Base-by-base conservation (phyloP, 2,113 vertebrate species). In the Corythoichthys haematopterus region DNA sequence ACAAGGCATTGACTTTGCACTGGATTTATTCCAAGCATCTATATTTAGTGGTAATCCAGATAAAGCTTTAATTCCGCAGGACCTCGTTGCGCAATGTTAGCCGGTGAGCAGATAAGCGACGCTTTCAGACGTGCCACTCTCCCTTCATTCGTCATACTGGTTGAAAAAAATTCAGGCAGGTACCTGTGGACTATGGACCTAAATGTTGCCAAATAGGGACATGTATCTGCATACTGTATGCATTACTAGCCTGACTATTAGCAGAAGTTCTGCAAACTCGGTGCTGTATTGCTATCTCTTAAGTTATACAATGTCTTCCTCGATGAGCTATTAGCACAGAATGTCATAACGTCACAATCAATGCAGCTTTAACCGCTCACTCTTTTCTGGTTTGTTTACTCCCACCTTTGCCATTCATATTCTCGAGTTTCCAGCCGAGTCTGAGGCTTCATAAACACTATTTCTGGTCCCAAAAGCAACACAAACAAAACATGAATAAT, bases 11-110 rank as follows among this genome's bases (percentile, higher is more conserved):
- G 86, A 83, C 85, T 85, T 87, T 85, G 83, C 16, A 69, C 76
- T 89, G 88, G 88, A 80, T 88, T 90, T 89, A 84, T 78, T 80
- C 78, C 85, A 77, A 84, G 81, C 58, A 15, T 85, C 88, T 92
- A 92, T 91, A 89, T 92, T 92, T 92, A 89, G 91, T 86, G 60
- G 72, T 91, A 92, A 92, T 90, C 89, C 85, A 86, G 88, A 90
- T 89, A 87, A 88, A 81, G 81, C 82, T 83, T 85, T 90, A 90
- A 90, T 89, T 84, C 86, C 75, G 65, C 9, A 57, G 74, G 74
- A 68, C 81, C 77, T 81, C 70, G 79, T 72, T 84, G 78, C 75
- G 66, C 77, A 76, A 80, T 87, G 82, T 69, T 85, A 57, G 64
- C 61, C 69, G 65, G 62, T 80, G 69, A 77, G 62, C 48, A 58